Evolutionary conservation across 2,888 invertebrate genomes (phyloP).

Genomic region (Polyploca ridens): DNA sequence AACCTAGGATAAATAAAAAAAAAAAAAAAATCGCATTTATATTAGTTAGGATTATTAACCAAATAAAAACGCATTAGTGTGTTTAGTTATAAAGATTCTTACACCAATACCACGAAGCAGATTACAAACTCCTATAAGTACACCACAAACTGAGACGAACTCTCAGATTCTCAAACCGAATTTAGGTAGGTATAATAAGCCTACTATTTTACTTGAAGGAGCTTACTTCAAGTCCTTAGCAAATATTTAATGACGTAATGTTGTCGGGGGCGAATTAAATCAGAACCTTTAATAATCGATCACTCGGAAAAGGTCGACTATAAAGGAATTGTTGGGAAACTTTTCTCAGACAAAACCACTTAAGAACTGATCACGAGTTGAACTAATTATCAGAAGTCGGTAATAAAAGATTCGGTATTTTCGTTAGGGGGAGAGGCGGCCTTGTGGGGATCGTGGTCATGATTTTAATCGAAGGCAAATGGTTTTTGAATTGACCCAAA

Average conservation of each 20-base stretch:
- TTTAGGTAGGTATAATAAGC: background rate
- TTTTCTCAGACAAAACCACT: constrained; percentile 47
- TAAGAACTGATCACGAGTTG: constrained; percentile 44
- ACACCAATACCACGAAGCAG: background rate
- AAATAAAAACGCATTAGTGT: too few species aligned
- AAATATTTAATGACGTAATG: constrained; percentile 39
- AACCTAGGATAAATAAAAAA: too few species aligned
- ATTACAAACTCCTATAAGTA: background rate
- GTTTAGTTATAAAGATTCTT: background rate
- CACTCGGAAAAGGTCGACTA: constrained; percentile 46
- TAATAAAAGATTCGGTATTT: constrained; percentile 18
- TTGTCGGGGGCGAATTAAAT: constrained; percentile 28
- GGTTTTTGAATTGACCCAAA: background rate
- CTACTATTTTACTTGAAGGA: constrained; percentile 15
- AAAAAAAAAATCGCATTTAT: too few species aligned
- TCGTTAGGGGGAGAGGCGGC: background rate
- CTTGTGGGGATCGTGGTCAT: background rate
- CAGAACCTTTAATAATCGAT: constrained; percentile 52
- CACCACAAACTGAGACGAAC: background rate
- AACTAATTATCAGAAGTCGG: constrained; percentile 40
- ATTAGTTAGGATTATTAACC: too few species aligned
- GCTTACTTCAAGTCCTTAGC: constrained; percentile 22
- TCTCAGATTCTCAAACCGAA: background rate
- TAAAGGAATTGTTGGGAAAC: constrained; percentile 47
- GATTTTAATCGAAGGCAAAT: background rate